phyloP scores from a whole-genome alignment of 2,888 invertebrate species.

The Loripinus fragilis region DNA sequence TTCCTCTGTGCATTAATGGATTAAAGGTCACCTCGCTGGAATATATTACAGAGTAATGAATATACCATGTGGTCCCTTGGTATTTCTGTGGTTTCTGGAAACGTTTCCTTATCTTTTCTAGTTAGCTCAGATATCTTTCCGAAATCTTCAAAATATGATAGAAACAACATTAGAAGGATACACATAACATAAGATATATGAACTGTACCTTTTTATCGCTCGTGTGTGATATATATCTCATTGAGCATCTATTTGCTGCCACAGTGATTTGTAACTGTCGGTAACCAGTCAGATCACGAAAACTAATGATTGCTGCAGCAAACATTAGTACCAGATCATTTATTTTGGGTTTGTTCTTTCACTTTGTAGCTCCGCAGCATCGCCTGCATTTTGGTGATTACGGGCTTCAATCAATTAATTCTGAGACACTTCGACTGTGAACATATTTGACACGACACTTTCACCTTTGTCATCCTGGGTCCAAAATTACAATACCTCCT shows the following conservation, averaged over 20 bases:
- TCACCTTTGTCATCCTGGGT: no score
- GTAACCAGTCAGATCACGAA: constrained; percentile 6
- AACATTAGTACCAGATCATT: constrained; percentile 9
- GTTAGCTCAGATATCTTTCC: constrained; percentile 6
- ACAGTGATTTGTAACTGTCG: constrained; percentile 57
- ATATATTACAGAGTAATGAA: neutral
- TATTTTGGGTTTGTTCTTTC: neutral
- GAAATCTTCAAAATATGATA: constrained; percentile 17
- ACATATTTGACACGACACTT: no score
- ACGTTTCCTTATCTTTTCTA: constrained; percentile 9
- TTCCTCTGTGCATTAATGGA: no score
- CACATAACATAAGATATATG: constrained; percentile 54
- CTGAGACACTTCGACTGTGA: no score
- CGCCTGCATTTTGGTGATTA: no score
- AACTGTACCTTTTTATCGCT: constrained; percentile 47
- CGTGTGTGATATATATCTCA: constrained; percentile 38
- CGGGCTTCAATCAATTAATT: no score
- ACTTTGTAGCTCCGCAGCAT: no score
- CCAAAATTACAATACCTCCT: no score
- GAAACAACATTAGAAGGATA: constrained; percentile 23
- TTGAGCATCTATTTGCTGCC: constrained; percentile 56
- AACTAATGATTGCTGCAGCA: constrained; percentile 9
- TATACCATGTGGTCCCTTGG: neutral
- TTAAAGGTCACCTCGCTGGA: no score
- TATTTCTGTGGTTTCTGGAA: neutral